Conservation (phyloP, 2,113 vertebrate species). For the Leptobrachium ailaonicum region DNA sequence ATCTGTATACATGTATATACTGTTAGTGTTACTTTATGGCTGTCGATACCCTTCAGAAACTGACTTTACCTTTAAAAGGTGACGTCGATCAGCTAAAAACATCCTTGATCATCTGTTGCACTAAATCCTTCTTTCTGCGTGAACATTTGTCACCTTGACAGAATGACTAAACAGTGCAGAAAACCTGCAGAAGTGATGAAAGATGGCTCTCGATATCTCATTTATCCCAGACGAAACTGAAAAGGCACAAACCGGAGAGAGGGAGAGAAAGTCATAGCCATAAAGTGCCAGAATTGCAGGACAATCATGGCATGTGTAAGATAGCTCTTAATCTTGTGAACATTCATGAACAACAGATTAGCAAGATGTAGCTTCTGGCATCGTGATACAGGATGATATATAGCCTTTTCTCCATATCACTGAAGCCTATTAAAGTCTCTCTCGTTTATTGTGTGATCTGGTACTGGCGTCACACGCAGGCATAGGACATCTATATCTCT, state of each 20-base stretch:
- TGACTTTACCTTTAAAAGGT: slow-evolving; percentile 8
- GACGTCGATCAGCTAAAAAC: slow-evolving; percentile 16
- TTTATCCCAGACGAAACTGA: slow-evolving; percentile 34
- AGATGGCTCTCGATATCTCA: slow-evolving; percentile 20
- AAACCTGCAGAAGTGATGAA: slow-evolving; percentile 25
- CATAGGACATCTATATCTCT: background rate
- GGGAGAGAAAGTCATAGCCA: background rate
- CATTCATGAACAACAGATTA: slow-evolving; percentile 43
- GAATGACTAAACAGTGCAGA: slow-evolving; percentile 37
- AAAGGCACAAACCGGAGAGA: background rate
- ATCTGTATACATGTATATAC: background rate
- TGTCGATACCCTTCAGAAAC: background rate
- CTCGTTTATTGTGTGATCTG: slow-evolving; percentile 16
- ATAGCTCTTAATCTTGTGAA: slow-evolving; percentile 40
- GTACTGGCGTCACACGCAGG: slow-evolving; percentile 28
- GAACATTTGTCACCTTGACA: slow-evolving; percentile 29
- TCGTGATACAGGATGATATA: slow-evolving; percentile 38
- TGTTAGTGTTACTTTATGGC: background rate
- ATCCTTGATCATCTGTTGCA: slow-evolving; percentile 18
- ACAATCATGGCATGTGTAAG: background rate
- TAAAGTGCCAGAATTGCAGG: slow-evolving; percentile 24
- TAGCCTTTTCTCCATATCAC: slow-evolving; percentile 27
- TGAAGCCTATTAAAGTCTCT: slow-evolving; percentile 25
- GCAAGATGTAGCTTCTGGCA: slow-evolving; percentile 38
- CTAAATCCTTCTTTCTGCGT: background rate